These are phyloP conservation scores for Acanthiza pusilla DNA, from an alignment of 2,797 vertebrate species.

Conservation along the genomic window DNA sequence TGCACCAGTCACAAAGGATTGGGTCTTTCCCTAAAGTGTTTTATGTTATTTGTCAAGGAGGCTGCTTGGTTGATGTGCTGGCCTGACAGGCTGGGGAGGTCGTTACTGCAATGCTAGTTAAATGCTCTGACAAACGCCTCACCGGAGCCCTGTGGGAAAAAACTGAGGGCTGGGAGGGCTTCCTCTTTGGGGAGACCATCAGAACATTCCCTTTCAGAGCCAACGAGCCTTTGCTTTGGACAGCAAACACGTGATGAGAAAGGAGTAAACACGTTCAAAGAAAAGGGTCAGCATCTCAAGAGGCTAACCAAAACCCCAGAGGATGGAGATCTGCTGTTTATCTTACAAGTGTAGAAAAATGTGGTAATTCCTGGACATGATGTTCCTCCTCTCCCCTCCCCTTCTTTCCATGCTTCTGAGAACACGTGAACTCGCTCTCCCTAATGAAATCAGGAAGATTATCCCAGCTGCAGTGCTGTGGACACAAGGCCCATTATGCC, in stretches of 20 bases:
- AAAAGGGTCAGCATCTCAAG: neutral
- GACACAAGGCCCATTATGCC: neutral
- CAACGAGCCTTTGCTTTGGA: neutral
- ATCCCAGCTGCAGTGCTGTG: neutral
- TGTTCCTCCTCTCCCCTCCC: neutral
- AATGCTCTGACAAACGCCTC: neutral
- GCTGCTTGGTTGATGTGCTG: neutral
- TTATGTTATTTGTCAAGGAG: neutral
- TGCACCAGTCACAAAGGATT: neutral
- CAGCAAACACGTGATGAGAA: accelerated
- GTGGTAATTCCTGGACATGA: neutral
- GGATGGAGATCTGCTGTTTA: neutral
- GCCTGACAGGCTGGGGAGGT: neutral
- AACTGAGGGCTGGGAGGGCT: neutral
- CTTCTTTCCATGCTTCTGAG: neutral
- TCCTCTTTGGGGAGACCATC: neutral
- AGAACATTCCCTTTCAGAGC: accelerated
- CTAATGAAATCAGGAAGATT: neutral
- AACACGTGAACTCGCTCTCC: neutral
- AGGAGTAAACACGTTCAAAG: too few relatives aligned
- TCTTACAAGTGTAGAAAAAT: neutral
- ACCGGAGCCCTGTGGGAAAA: neutral
- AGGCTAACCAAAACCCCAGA: neutral
- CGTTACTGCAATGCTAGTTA: neutral
- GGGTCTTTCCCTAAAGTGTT: neutral